Evolutionary conservation across 2,888 invertebrate species (phyloP).

Genomic region (Lasioglossum marginatum): DNA sequence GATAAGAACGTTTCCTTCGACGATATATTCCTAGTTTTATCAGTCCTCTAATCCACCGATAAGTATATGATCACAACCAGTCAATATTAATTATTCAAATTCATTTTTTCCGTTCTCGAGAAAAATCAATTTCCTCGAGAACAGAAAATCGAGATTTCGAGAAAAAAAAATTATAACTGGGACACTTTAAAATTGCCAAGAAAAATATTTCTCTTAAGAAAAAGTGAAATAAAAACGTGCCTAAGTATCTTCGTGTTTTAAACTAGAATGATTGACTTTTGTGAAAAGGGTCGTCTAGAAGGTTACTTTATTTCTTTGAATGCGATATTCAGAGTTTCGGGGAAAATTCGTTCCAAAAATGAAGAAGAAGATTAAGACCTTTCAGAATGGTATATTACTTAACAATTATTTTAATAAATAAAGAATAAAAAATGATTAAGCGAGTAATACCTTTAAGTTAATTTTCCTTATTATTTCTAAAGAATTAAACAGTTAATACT

Average conservation of each 20-base stretch:
- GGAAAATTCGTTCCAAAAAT: conserved; percentile 2
- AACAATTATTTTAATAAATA: conserved; percentile 55
- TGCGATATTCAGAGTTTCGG: background rate
- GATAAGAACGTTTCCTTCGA: conserved; percentile 28
- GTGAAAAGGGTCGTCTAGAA: conserved; percentile 5
- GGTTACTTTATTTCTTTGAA: background rate
- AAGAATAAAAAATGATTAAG: conserved; percentile 51
- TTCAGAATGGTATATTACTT: conserved; percentile 17
- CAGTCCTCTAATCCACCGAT: conserved; percentile 59
- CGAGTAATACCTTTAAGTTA: conserved; percentile 59
- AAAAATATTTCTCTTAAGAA: conserved; percentile 38
- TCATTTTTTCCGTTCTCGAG: conserved; percentile 26
- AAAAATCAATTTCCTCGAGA: conserved; percentile 16
- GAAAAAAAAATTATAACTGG: conserved; percentile 11
- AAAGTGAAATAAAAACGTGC: conserved; percentile 23
- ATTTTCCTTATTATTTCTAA: conserved; percentile 44
- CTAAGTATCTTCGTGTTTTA: conserved; percentile 27
- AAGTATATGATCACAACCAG: conserved; percentile 62
- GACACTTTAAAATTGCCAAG: conserved; percentile 22
- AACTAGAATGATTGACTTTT: conserved; percentile 3
- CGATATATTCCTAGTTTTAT: conserved; percentile 47
- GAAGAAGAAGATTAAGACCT: conserved; percentile 7
- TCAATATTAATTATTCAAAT: conserved; percentile 40
- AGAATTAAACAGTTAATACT: conserved; percentile 55
- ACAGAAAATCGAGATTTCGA: conserved; percentile 31